Evolutionary conservation across 1,140 invertebrate species (phyloP), one percentile per base, ranked within the genome.

Genomic region (Sycobia sp.): DNA sequence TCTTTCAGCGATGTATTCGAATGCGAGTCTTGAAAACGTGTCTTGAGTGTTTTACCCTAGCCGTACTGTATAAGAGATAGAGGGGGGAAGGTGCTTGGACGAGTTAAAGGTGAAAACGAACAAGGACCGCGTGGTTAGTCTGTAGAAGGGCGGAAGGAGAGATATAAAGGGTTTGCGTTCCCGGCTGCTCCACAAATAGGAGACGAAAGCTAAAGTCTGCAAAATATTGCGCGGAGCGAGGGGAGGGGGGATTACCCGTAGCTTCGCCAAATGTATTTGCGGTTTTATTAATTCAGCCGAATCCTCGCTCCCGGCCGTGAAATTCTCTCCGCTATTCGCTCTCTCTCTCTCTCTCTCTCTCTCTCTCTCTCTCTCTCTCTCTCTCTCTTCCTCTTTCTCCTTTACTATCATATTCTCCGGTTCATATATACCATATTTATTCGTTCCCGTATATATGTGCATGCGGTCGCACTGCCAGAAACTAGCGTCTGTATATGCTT

Each of bases 241-340:
- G n/a, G 49, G 32, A 36, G 47, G 18, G 20, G 58, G 67, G 69
- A 72, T 70, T 72, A 70, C 49, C 13, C 16, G 41, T 25, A 14
- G 56, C 18, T 16, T 18, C 25, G 58, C 29, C 61, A 62, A 73
- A 67, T 68, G 63, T 49, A 67, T 68, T 46, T 66, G 58, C 49
- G 58, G 65, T 64, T 71, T 70, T 69, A 66, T 66, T 69, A 69
- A 65, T 70, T 67, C 67, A 53, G 34, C 54, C 36, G 41, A 53
- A 47, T 56, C 58, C 62, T 59, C 67, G 61, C 60, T 70, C 51
- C 67, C 34, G 43, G 56, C n/a, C 59, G 22, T 61, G 43, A 60
- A 60, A 50, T 60, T 60, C n/a, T n/a, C n/a, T 49, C 8, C 16
- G 46, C 23, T 41, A 14, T 18, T 36, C 14, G 14, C 20, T 11